These are phyloP conservation scores for Drosophila repleta DNA, from an alignment of 1,140 invertebrate species.

Conservation along the genomic window DNA sequence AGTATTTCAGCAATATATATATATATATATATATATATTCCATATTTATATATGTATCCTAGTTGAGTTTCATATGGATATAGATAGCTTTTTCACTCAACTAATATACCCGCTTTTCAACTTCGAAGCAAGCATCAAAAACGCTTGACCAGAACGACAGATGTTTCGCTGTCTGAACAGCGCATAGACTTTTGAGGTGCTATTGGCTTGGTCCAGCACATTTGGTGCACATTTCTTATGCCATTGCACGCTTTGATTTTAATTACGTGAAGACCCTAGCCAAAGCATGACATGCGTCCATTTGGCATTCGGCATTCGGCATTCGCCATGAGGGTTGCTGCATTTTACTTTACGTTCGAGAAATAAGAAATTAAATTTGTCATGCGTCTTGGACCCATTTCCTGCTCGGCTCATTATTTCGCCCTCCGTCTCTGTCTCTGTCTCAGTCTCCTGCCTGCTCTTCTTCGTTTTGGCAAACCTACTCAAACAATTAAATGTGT, in stretches of 20 bases:
- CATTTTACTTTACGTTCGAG: conserved; percentile 43
- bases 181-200: no score
- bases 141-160: conserved; percentile 67
- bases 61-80: no score
- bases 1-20: no score
- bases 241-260: conserved; percentile 77
- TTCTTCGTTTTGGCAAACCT: conserved; percentile 52
- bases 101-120: no score
- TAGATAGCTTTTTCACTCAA: no score
- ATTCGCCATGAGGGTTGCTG: conserved; percentile 34
- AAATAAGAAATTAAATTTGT: conserved; percentile 80
- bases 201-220: conserved; percentile 10
- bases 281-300: conserved; percentile 69
- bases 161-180: conserved; percentile 17
- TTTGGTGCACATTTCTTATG: conserved; percentile 50
- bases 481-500: conserved; percentile 73
- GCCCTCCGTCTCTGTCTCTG: not conserved
- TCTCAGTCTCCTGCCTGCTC: not conserved
- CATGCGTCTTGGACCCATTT: conserved; percentile 63
- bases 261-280: conserved; percentile 58
- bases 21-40: no score
- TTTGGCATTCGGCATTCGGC: conserved; percentile 35
- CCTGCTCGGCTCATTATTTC: conserved; percentile 21
- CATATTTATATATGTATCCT: no score
- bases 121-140: not conserved